Percentiles rank a stretch among this genome's conserved stretches.
These are phyloP conservation scores for Mimachlamys varia DNA, from an alignment of 2,888 invertebrate genomes.

Conservation along the genomic window DNA sequence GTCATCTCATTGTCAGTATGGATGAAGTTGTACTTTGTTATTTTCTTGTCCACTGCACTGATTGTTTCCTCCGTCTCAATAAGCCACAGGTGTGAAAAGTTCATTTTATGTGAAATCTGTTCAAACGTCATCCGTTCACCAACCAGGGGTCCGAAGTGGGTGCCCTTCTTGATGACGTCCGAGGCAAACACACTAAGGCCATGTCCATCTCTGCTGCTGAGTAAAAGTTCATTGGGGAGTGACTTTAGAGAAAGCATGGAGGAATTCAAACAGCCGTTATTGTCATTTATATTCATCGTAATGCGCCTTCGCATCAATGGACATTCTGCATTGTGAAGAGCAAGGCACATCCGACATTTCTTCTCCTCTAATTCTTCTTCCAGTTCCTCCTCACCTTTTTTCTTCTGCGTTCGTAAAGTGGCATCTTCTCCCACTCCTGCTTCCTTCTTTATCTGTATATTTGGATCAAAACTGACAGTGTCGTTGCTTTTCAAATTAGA, in stretches of 20 bases:
- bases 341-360: conserved; percentile 9
- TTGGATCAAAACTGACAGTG: neutral
- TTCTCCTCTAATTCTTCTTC: neutral
- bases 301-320: neutral
- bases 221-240: neutral
- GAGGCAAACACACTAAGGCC: neutral
- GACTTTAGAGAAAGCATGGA: neutral
- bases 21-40: neutral
- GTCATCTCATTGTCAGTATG: neutral
- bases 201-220: neutral
- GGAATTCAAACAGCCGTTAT: neutral
- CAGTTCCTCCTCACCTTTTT: neutral
- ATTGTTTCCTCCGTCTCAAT: neutral
- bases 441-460: neutral
- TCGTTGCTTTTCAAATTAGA: neutral
- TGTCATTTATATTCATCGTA: neutral
- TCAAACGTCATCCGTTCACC: neutral
- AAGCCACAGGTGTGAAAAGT: neutral
- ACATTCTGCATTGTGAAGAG: conserved; percentile 17
- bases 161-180: neutral
- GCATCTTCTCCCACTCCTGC: neutral
- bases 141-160: neutral
- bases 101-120: conserved; percentile 19
- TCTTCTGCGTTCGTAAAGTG: neutral
- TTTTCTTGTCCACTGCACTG: neutral